These are phyloP conservation scores for Toxotes jaculatrix DNA, from an alignment of 2,113 vertebrate genomes.

Conservation along the genomic window DNA sequence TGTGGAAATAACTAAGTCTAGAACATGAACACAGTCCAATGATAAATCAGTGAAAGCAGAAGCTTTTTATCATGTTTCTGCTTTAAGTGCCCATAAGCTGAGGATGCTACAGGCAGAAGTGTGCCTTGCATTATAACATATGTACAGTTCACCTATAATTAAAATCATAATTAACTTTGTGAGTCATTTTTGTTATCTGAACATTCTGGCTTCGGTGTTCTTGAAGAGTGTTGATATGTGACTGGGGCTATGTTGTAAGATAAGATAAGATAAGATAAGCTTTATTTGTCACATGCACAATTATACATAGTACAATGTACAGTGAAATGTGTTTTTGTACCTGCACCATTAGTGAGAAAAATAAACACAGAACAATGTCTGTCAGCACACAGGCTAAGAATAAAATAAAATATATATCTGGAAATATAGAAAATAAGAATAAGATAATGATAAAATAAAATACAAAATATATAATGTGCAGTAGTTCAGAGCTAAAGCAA, in stretches of 20 bases:
- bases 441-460: too few relatives aligned
- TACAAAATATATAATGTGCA: too few relatives aligned
- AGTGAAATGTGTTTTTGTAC: too few relatives aligned
- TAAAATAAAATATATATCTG: too few relatives aligned
- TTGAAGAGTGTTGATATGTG: neutral
- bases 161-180: neutral
- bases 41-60: conserved; percentile 1
- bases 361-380: too few relatives aligned
- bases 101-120: neutral
- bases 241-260: neutral
- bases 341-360: too few relatives aligned
- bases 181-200: neutral
- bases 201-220: neutral
- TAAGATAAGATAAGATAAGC: too few relatives aligned
- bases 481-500: neutral
- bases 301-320: too few relatives aligned
- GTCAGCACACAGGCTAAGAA: too few relatives aligned
- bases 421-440: too few relatives aligned
- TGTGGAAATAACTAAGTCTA: conserved; percentile 12
- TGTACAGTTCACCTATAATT: neutral
- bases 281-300: too few relatives aligned
- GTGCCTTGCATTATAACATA: neutral
- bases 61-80: neutral
- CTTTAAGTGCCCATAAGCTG: neutral
- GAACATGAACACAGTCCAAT: neutral